A percentile compares a stretch with the other conserved stretches of the same genome.
Conservation (phyloP, 2,888 invertebrate genomes). For the Phania funesta region DNA sequence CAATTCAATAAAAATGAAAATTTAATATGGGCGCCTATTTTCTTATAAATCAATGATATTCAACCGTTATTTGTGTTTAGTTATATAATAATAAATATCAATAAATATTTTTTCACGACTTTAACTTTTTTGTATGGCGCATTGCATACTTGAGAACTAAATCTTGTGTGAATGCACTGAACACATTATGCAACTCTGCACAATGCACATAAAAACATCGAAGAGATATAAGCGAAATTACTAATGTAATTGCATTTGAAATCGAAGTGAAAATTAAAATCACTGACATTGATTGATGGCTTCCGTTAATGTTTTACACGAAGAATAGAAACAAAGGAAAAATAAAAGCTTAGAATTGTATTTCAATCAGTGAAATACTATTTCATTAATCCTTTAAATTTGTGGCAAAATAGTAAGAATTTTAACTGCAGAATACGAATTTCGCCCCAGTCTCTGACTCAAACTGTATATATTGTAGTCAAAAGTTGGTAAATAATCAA, state of each 20-base stretch:
- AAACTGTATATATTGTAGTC: no score
- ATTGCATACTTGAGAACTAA: slow-evolving; percentile 45
- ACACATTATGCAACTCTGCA: slow-evolving; percentile 35
- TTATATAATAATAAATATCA: not conserved
- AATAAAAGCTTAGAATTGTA: not conserved
- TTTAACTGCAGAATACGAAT: no score
- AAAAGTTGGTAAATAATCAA: no score
- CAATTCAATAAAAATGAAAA: slow-evolving; percentile 8
- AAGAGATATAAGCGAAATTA: slow-evolving; percentile 23
- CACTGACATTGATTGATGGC: slow-evolving; percentile 57
- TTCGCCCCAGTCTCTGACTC: no score
- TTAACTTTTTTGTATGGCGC: slow-evolving; percentile 5
- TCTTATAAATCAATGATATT: slow-evolving; percentile 46
- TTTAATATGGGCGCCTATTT: slow-evolving; percentile 30
- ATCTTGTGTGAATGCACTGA: slow-evolving; percentile 47
- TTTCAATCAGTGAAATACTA: slow-evolving; percentile 16
- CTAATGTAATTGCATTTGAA: slow-evolving; percentile 53
- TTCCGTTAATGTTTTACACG: slow-evolving; percentile 44
- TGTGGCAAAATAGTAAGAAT: no score
- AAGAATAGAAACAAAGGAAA: slow-evolving; percentile 9
- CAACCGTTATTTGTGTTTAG: not conserved
- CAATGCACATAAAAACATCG: slow-evolving; percentile 29
- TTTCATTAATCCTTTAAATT: not conserved
- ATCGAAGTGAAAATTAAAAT: slow-evolving; percentile 52
- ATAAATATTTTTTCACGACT: not conserved